Evolutionary conservation across 2,797 vertebrate species (phyloP).

Genomic region (Cirrhinus mrigala): DNA sequence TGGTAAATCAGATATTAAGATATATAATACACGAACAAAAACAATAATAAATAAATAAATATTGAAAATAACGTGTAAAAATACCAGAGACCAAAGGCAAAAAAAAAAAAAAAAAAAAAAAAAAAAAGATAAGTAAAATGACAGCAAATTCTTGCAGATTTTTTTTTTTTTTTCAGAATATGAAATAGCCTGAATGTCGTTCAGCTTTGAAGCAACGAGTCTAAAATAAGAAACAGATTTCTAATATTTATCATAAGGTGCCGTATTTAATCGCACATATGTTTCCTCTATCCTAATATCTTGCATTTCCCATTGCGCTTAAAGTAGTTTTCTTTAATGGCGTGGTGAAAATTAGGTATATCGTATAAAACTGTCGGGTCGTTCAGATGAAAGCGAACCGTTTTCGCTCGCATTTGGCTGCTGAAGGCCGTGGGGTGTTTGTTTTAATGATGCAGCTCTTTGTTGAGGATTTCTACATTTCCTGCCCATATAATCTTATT

Average conservation of each 20-base stretch:
- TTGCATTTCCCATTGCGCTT: constrained; percentile 3
- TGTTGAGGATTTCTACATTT: constrained; percentile 81
- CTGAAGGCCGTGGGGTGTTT: constrained; percentile 75
- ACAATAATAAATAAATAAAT: not conserved
- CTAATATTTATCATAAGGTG: not conserved
- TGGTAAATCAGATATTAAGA: not conserved
- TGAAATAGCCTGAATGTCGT: not conserved
- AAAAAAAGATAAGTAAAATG: not conserved
- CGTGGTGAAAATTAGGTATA: constrained; percentile 43
- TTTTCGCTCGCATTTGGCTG: constrained; percentile 66
- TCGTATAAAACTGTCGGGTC: constrained; percentile 39
- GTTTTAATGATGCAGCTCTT: constrained; percentile 76
- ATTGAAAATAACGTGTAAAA: not conserved
- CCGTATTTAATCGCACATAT: not conserved
- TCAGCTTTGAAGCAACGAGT: not conserved
- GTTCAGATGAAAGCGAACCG: constrained; percentile 71
- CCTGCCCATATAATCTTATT: constrained; percentile 78
- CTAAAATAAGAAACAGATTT: not conserved
- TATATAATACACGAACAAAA: not conserved
- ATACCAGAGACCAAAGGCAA: not conserved
- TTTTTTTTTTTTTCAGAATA: too few relatives aligned
- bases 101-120: too few relatives aligned
- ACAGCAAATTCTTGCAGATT: not conserved
- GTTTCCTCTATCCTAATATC: constrained; percentile 8
- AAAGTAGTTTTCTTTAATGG: not conserved